Evolutionary conservation across 1,140 invertebrate species (phyloP).

Genomic region (Thaumetopoea pityocampa): DNA sequence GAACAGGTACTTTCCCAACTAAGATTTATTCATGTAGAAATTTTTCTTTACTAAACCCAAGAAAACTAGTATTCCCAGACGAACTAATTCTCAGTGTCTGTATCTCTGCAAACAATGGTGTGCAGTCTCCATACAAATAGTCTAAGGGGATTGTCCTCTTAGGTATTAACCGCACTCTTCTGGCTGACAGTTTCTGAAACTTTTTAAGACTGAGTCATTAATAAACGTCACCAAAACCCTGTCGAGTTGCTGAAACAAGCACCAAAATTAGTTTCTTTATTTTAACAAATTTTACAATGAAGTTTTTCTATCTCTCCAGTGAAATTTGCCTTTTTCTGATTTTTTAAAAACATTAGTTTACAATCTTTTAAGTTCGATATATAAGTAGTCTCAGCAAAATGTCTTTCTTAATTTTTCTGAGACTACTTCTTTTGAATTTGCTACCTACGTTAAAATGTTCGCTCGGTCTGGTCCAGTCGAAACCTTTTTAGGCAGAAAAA

Average conservation of each 20-base stretch:
- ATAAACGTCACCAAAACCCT: slow-evolving; percentile 20
- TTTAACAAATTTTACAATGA: slow-evolving; percentile 6
- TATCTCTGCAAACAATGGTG: slow-evolving; percentile 20
- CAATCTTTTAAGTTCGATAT: no score
- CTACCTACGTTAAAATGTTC: no score
- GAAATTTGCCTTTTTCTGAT: no score
- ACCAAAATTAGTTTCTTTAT: slow-evolving; percentile 11
- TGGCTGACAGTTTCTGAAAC: slow-evolving; percentile 7
- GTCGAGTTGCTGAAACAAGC: slow-evolving; percentile 1
- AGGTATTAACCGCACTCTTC: slow-evolving; percentile 27
- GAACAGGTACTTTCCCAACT: neutral
- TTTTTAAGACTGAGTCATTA: slow-evolving; percentile 31
- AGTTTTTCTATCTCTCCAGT: no score
- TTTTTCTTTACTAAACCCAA: no score
- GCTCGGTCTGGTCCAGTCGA: no score
- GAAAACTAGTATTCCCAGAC: neutral
- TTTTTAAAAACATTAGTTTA: no score
- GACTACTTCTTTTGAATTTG: no score
- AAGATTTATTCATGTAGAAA: no score
- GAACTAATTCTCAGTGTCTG: slow-evolving; percentile 1
- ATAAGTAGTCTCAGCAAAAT: neutral
- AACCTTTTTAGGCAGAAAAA: no score
- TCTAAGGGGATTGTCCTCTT: neutral
- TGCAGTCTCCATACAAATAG: slow-evolving; percentile 6
- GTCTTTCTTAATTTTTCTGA: no score